A percentile compares a stretch with the other conserved stretches of the same genome.
These are phyloP conservation scores for Mellivora capensis DNA, from an alignment of 2,113 vertebrate genomes.

Conservation along the genomic window DNA sequence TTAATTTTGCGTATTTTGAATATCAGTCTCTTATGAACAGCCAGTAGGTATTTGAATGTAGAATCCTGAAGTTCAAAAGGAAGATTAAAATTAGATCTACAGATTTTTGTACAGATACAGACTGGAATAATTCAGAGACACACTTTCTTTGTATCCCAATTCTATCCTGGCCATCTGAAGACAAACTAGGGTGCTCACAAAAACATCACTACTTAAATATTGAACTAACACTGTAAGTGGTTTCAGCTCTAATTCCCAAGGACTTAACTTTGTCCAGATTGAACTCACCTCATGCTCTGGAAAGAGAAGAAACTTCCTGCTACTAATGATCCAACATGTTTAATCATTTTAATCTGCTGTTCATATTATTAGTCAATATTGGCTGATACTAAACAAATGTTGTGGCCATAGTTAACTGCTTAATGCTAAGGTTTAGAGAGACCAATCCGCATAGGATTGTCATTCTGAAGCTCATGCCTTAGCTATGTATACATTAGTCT, in stretches of 20 bases:
- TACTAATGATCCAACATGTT: neutral
- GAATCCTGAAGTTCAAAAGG: neutral
- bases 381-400: neutral
- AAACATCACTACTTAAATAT: neutral
- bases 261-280: neutral
- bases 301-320: neutral
- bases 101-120: neutral
- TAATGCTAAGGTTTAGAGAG: neutral
- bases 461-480: neutral
- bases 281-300: neutral
- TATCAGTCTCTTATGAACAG: neutral
- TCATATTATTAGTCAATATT: neutral
- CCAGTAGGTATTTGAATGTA: neutral
- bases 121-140: neutral
- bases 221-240: neutral
- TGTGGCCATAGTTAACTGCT: neutral
- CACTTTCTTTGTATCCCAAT: neutral
- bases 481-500: neutral
- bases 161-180: neutral
- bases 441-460: neutral
- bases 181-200: neutral
- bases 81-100: neutral
- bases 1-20: neutral
- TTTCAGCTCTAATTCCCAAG: neutral
- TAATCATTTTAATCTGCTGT: neutral